These are phyloP conservation scores for Prunella fulvescens DNA, from an alignment of 2,113 vertebrate genomes.

Conservation along the genomic window DNA sequence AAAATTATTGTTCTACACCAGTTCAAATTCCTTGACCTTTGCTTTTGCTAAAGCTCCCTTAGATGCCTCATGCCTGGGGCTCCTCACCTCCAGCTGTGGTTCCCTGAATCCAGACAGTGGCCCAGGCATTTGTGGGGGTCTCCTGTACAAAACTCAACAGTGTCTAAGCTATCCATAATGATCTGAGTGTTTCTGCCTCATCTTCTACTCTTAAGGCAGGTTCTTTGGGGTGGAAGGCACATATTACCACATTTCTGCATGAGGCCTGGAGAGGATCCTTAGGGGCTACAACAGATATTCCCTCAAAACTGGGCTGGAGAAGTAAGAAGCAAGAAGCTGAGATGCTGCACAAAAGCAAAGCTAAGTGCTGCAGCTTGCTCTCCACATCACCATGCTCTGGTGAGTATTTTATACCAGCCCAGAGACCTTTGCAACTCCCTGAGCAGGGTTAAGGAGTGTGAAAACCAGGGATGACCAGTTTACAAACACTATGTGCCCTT, in stretches of 20 bases:
- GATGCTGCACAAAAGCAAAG: neutral
- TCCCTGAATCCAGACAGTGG: neutral
- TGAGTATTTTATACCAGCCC: neutral
- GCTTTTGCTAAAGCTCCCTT: neutral
- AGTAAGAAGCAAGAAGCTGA: rapidly evolving
- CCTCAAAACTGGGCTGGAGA: neutral
- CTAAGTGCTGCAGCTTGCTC: neutral
- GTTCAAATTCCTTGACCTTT: neutral
- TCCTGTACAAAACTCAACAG: neutral
- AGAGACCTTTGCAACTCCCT: neutral
- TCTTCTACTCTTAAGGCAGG: neutral
- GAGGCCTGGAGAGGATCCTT: neutral
- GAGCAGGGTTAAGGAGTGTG: neutral
- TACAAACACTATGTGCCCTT: neutral
- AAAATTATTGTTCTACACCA: neutral
- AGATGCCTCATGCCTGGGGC: neutral
- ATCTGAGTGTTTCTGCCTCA: neutral
- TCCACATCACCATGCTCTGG: neutral
- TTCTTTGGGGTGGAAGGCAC: neutral
- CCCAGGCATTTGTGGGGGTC: neutral
- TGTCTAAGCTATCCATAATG: neutral
- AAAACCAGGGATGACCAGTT: neutral
- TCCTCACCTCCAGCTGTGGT: neutral
- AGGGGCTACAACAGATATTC: neutral
- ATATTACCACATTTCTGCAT: neutral